Percentiles rank a stretch among this genome's conserved stretches.
phyloP scores from a whole-genome alignment of 2,797 vertebrate genomes.

The Muraenolepis orangiensis region DNA sequence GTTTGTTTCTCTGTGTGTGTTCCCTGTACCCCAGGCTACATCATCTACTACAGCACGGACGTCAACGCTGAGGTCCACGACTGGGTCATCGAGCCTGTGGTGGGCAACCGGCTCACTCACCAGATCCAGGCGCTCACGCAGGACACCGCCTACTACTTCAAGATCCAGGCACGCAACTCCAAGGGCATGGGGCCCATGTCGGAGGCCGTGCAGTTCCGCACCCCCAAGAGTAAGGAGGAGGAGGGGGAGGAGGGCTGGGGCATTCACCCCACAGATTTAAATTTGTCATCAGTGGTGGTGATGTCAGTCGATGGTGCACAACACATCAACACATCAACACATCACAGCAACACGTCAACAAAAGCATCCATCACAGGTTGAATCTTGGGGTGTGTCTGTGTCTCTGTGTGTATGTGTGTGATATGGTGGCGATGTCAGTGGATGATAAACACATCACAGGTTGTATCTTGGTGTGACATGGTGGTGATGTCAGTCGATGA shows the following conservation, averaged over 20 bases:
- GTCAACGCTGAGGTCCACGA: conserved; percentile 95
- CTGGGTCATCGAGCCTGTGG: conserved; percentile 97
- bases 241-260: too few species aligned
- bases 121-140: conserved; percentile 98
- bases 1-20: neutral
- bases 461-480: neutral
- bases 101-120: conserved; percentile 94
- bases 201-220: conserved; percentile 94
- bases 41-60: conserved; percentile 98
- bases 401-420: too few species aligned
- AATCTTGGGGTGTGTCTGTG: too few species aligned
- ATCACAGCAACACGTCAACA: too few species aligned
- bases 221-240: conserved; percentile 93
- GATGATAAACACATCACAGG: too few species aligned
- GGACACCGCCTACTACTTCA: conserved; percentile 97
- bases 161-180: conserved; percentile 97
- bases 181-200: conserved; percentile 99
- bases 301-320: too few species aligned
- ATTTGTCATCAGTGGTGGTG: too few species aligned
- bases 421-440: too few species aligned
- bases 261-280: too few species aligned
- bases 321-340: too few species aligned
- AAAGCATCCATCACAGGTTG: too few species aligned
- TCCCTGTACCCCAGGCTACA: conserved; percentile 81
- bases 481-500: neutral